Evolutionary conservation across 1,140 invertebrate species (phyloP).

Genomic region (Magallana gigas): DNA sequence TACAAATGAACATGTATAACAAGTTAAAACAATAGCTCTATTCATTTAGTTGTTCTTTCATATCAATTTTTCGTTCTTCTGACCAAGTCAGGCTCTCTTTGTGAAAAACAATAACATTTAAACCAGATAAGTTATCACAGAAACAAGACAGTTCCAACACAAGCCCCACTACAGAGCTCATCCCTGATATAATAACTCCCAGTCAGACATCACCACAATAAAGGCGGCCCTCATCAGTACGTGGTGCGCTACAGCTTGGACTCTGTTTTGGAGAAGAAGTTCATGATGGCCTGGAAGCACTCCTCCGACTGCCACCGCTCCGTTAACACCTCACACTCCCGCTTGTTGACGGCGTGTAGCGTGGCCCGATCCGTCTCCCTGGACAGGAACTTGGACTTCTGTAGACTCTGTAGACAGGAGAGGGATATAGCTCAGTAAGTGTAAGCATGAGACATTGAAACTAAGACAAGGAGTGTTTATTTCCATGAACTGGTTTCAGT

Average conservation of each 20-base stretch:
- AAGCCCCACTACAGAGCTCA: too few species aligned
- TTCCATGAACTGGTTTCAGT: too few species aligned
- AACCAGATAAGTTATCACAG: too few species aligned
- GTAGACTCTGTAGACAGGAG: constrained; percentile 79
- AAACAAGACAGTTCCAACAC: too few species aligned
- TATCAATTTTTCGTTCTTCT: too few species aligned
- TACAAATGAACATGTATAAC: too few species aligned
- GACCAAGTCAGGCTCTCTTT: too few species aligned
- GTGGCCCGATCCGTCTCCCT: constrained; percentile 78
- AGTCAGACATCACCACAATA: not conserved
- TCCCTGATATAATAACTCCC: not conserved
- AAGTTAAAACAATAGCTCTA: too few species aligned
- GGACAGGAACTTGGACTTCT: constrained; percentile 82
- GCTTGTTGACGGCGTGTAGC: constrained; percentile 81
- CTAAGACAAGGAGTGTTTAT: too few species aligned
- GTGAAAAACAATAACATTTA: too few species aligned
- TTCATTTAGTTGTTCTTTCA: too few species aligned
- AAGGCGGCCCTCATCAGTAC: not conserved
- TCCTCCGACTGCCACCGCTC: constrained; percentile 84
- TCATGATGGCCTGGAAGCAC: constrained; percentile 81
- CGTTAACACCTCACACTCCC: constrained; percentile 82
- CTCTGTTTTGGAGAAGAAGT: constrained; percentile 76
- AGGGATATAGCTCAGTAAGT: not conserved
- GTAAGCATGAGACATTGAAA: too few species aligned
- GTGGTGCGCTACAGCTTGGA: not conserved